Base-by-base conservation (phyloP, 1,140 invertebrate species). In the Asbolus verrucosus region DNA sequence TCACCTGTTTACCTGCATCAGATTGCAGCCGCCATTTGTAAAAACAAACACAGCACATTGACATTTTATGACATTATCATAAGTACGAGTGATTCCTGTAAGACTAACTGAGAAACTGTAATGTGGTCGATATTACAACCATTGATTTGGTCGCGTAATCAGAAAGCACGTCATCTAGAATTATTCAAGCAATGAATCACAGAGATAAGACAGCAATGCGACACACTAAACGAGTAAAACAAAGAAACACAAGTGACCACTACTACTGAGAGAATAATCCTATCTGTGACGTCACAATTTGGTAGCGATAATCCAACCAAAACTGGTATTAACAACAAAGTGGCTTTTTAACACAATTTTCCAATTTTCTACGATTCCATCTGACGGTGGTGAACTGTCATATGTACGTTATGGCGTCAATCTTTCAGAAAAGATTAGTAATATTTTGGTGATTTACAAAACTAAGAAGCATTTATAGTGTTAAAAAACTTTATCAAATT, bases 1-100 rank as follows among this genome's bases (percentile, higher is more conserved):
- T 72, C 67, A 70, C 73, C 73, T 72, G 73, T 74, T 74, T 74
- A 74, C 70, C 30, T 69, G 30, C 68, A 59, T 43, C 39, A 63
- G 27, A 65, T 41, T 67, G 36, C 50, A 24, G 59, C 62, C 67
- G 70, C 73, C 73, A 74, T 74, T 74, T 72, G 43, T 43, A 38
- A 69, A 74, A 69, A 63, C 68, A 70, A 70, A 72, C 18, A 62
- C 31, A 62, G 36, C 30, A 62, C 19, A 46, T 16, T 46, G 39
- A 41, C 15, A 30, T 30, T 30, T 41, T n/a, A n/a, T 27, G 46
- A 54, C 46, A 21, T 27, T 5, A 54, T 8, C 21, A 3, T 9
- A 54, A 11, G n/a, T n/a, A n/a, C n/a, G n/a, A n/a, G n/a, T n/a
- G n/a, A n/a, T n/a, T n/a, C n/a, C n/a, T n/a, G n/a, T n/a, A n/a